Conservation (phyloP, 2,113 vertebrate genomes). For the Chloropsis cyanopogon region DNA sequence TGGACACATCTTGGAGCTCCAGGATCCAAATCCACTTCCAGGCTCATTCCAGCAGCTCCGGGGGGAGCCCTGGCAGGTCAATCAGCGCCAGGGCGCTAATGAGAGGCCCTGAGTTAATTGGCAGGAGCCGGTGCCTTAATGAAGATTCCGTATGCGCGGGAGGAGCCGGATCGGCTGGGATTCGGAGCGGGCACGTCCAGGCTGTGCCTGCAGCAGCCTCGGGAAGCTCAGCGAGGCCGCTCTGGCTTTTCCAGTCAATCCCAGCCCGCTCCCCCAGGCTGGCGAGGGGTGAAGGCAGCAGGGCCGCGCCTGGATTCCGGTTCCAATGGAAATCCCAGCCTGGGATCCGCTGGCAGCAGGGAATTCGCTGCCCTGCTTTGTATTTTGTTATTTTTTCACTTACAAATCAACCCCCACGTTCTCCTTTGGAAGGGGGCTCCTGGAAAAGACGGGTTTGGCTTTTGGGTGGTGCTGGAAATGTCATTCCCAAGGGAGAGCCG, state of each 20-base stretch:
- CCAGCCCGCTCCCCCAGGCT: not conserved
- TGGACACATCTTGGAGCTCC: not conserved
- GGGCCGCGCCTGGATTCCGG: not conserved
- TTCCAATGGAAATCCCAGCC: not conserved
- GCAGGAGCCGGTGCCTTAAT: not conserved
- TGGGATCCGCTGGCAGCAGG: not conserved
- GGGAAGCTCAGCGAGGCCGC: not conserved
- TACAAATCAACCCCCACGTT: not conserved
- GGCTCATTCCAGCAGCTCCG: not conserved
- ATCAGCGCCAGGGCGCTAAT: not conserved
- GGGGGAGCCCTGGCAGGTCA: not conserved
- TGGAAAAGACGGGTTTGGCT: not conserved
- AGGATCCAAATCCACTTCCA: not conserved
- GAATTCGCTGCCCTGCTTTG: not conserved
- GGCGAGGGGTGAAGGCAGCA: rapidly evolving
- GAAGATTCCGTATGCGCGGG: not conserved
- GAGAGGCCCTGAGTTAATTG: not conserved
- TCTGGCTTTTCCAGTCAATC: not conserved
- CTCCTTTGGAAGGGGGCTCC: not conserved
- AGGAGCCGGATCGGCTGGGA: not conserved
- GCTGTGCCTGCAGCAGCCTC: not conserved
- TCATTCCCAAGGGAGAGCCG: not conserved
- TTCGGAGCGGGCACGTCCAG: not conserved
- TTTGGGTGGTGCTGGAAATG: not conserved
- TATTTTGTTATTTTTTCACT: not conserved